A percentile compares a stretch with the other conserved stretches of the same genome.
These are phyloP conservation scores for Oncorhynchus nerka DNA, from an alignment of 2,113 vertebrate species.

Conservation along the genomic window DNA sequence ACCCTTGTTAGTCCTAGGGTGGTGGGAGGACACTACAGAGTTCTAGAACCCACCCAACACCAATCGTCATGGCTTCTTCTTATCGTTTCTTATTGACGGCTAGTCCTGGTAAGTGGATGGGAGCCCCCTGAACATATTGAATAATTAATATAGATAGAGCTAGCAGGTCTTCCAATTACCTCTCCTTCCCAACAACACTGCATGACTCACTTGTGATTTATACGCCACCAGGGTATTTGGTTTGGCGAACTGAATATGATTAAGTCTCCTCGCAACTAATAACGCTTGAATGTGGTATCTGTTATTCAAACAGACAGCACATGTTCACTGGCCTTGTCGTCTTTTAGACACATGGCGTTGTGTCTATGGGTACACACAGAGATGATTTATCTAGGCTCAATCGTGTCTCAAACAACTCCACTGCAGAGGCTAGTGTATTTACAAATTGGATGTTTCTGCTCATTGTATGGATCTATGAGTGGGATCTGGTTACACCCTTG, in stretches of 20 bases:
- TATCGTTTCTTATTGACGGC: too few relatives aligned
- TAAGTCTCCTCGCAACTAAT: slow-evolving; percentile 33
- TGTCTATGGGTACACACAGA: slow-evolving; percentile 6
- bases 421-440: too few relatives aligned
- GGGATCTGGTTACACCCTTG: too few relatives aligned
- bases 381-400: not conserved
- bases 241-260: slow-evolving; percentile 43
- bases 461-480: not conserved
- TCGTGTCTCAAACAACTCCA: not conserved
- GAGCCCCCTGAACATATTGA: slow-evolving; percentile 19
- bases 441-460: not conserved
- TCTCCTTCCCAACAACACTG: slow-evolving; percentile 29
- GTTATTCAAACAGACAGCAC: slow-evolving; percentile 18
- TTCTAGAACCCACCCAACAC: too few relatives aligned
- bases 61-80: too few relatives aligned
- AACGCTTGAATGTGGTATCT: slow-evolving; percentile 4
- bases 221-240: slow-evolving; percentile 43
- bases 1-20: too few relatives aligned
- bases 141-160: slow-evolving; percentile 22
- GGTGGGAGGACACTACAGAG: too few relatives aligned
- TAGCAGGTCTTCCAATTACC: slow-evolving; percentile 35
- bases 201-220: slow-evolving; percentile 35
- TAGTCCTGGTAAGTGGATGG: not conserved
- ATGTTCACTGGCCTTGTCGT: not conserved
- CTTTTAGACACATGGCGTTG: not conserved